Conservation (phyloP, 2,113 vertebrate genomes). For the Catharus bicknelli region DNA sequence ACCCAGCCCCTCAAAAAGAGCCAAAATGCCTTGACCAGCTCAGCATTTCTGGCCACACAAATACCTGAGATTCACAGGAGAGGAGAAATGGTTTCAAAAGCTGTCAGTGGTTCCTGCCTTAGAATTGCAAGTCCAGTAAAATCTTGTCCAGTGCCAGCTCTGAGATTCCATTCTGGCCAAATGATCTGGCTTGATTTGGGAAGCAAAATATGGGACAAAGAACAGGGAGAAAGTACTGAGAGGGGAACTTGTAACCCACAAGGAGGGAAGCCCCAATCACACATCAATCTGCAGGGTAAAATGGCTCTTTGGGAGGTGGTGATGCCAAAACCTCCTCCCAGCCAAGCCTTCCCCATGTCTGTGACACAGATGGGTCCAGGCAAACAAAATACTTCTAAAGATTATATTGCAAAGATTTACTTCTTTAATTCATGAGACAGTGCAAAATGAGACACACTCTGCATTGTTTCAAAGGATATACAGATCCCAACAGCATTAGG, state of each 20-base stretch:
- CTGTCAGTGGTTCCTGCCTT: background rate
- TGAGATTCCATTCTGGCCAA: background rate
- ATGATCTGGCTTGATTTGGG: background rate
- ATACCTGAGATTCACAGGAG: background rate
- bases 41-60: background rate
- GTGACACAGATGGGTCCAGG: background rate
- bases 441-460: rapidly evolving
- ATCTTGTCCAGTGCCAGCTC: background rate
- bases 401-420: background rate
- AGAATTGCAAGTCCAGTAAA: background rate
- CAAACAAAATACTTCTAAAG: background rate
- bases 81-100: background rate
- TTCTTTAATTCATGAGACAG: background rate
- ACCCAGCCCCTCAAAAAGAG: background rate
- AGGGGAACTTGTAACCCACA: background rate
- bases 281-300: background rate
- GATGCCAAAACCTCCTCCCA: background rate
- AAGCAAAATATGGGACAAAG: background rate
- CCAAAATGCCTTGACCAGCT: background rate
- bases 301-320: background rate
- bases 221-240: background rate
- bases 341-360: rapidly evolving
- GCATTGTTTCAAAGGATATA: background rate
- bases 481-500: background rate
- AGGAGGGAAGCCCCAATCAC: background rate